These are phyloP conservation scores for Idaea dimidiata DNA, from an alignment of 2,888 invertebrate genomes.

Conservation along the genomic window DNA sequence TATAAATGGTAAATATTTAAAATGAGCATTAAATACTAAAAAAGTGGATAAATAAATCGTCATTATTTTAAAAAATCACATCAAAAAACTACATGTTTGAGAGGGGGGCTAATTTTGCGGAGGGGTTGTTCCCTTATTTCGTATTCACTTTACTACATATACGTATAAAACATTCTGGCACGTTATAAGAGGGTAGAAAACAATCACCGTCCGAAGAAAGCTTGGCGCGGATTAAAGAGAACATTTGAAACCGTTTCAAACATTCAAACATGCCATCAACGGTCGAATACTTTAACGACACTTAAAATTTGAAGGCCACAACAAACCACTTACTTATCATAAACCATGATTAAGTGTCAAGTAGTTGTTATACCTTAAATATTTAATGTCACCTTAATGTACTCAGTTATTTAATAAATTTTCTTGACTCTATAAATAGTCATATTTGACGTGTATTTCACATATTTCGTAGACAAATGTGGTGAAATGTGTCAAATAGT, in stretches of 20 bases:
- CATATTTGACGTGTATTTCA: no score
- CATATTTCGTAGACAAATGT: no score
- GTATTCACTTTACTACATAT: slow-evolving; percentile 58
- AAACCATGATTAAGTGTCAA: no score
- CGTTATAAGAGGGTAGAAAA: slow-evolving; percentile 58
- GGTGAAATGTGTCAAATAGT: no score
- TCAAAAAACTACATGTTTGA: slow-evolving; percentile 46
- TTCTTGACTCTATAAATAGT: no score
- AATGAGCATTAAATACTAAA: slow-evolving; percentile 77
- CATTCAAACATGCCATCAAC: no score
- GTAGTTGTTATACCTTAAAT: no score
- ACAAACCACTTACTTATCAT: no score
- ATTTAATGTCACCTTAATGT: no score
- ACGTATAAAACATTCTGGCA: slow-evolving; percentile 76
- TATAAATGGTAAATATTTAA: slow-evolving; percentile 72
- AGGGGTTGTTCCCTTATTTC: slow-evolving; percentile 55
- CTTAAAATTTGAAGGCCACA: no score
- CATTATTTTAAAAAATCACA: slow-evolving; percentile 69
- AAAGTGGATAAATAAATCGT: slow-evolving; percentile 71
- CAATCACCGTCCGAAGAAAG: slow-evolving; percentile 21
- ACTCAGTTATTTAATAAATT: no score
- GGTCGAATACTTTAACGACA: no score
- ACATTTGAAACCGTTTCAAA: not conserved
- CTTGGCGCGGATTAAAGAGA: not conserved
- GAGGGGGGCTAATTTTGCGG: slow-evolving; percentile 37